Evolutionary conservation across 2,113 vertebrate species (phyloP).

Genomic region (Triplophysa rosa): DNA sequence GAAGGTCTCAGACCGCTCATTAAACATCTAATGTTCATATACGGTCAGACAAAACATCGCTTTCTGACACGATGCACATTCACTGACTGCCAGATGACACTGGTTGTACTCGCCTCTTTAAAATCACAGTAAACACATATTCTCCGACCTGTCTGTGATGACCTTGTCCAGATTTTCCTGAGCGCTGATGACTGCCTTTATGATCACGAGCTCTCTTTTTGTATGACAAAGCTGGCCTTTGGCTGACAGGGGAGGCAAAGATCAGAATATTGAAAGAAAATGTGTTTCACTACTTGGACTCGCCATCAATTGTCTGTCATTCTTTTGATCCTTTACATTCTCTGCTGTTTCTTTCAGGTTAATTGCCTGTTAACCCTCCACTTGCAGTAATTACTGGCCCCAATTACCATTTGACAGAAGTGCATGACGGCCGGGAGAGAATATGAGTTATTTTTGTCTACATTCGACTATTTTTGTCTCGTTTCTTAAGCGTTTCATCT

Average conservation of each 20-base stretch:
- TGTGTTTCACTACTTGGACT: slow-evolving; percentile 40
- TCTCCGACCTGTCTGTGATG: slow-evolving; percentile 16
- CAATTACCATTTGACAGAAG: slow-evolving; percentile 54
- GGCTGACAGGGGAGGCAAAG: slow-evolving; percentile 48
- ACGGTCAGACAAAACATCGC: slow-evolving; percentile 38
- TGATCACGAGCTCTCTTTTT: slow-evolving; percentile 40
- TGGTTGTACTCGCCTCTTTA: slow-evolving; percentile 26
- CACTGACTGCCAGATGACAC: background rate
- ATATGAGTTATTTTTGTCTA: slow-evolving; percentile 30
- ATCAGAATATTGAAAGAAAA: slow-evolving; percentile 52
- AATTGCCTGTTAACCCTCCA: slow-evolving; percentile 57
- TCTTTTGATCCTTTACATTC: slow-evolving; percentile 36
- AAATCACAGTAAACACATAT: slow-evolving; percentile 22
- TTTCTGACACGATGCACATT: slow-evolving; percentile 37
- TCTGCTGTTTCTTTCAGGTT: slow-evolving; percentile 43
- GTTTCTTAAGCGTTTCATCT: background rate
- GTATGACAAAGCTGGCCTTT: slow-evolving; percentile 34
- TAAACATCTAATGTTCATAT: slow-evolving; percentile 51
- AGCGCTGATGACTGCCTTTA: slow-evolving; percentile 39
- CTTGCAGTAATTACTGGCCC: slow-evolving; percentile 55
- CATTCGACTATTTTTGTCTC: slow-evolving; percentile 38
- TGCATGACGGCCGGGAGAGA: slow-evolving; percentile 35
- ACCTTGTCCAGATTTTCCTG: slow-evolving; percentile 31
- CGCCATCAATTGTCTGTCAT: slow-evolving; percentile 24
- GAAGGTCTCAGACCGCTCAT: slow-evolving; percentile 27